Conservation (phyloP, 2,113 vertebrate genomes). For the Percopsis transmontana region DNA sequence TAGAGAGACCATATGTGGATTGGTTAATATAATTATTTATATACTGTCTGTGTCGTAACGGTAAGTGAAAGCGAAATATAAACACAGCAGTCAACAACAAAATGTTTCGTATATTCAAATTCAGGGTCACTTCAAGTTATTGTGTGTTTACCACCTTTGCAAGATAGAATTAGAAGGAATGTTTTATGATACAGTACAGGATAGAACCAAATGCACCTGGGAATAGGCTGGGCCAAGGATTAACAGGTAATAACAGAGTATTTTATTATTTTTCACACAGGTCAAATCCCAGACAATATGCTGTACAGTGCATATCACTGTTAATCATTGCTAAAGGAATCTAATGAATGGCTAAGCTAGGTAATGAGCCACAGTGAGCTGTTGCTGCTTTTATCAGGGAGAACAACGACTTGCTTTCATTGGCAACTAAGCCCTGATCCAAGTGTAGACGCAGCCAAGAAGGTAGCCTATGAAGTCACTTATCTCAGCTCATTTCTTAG, state of each 20-base stretch:
- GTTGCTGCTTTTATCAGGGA: conserved; percentile 40
- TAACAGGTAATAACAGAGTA: too few species aligned
- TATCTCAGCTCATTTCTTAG: not conserved
- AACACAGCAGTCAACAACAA: not conserved
- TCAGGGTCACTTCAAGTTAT: not conserved
- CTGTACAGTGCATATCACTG: conserved; percentile 3
- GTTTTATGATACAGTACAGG: conserved; percentile 15
- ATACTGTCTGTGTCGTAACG: not conserved
- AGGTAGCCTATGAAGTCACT: not conserved
- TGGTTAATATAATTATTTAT: not conserved
- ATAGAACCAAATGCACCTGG: too few species aligned
- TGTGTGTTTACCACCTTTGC: not conserved
- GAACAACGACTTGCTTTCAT: conserved; percentile 62
- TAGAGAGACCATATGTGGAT: not conserved
- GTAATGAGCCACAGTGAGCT: conserved; percentile 21
- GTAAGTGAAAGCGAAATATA: not conserved
- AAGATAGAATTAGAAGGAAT: conserved; percentile 9
- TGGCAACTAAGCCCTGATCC: not conserved
- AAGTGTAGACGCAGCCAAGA: not conserved
- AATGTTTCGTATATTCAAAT: not conserved
- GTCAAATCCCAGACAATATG: too few species aligned
- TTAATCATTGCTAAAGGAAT: conserved; percentile 47
- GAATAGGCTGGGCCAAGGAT: too few species aligned
- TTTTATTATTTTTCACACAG: not conserved
- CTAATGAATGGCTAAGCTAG: conserved; percentile 43